A percentile compares a stretch with the other conserved stretches of the same genome.
These are phyloP conservation scores for Lathronympha strigana DNA, from an alignment of 2,888 invertebrate species.

Conservation along the genomic window DNA sequence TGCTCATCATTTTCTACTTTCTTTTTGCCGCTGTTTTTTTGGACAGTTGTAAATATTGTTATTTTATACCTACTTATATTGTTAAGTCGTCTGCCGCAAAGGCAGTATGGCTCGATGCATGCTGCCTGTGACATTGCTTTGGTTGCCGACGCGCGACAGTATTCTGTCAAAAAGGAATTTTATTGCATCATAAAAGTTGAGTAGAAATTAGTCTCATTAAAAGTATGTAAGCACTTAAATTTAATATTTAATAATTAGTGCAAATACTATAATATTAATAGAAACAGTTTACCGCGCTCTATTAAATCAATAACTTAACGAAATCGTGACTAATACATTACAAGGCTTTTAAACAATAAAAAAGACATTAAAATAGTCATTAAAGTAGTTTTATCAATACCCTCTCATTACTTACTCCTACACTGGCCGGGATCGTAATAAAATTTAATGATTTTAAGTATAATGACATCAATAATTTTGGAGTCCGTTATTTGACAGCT, in stretches of 20 bases:
- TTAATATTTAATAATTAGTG: not conserved
- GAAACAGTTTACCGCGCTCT: not conserved
- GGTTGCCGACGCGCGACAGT: too few relatives aligned
- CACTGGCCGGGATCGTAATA: slow-evolving; percentile 12
- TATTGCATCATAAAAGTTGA: too few relatives aligned
- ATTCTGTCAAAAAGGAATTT: too few relatives aligned
- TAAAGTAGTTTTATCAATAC: slow-evolving; percentile 14
- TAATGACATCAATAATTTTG: slow-evolving; percentile 34
- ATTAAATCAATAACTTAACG: slow-evolving; percentile 7
- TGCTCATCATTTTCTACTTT: not conserved
- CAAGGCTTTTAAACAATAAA: slow-evolving; percentile 12
- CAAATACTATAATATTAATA: not conserved
- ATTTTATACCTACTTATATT: too few relatives aligned
- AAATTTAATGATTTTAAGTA: slow-evolving; percentile 35
- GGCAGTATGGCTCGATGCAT: too few relatives aligned
- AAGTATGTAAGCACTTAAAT: too few relatives aligned
- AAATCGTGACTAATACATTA: slow-evolving; percentile 22
- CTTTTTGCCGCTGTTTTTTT: too few relatives aligned
- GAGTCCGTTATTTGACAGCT: not conserved
- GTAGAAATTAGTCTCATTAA: too few relatives aligned
- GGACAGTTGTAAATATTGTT: too few relatives aligned
- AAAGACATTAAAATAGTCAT: slow-evolving; percentile 21
- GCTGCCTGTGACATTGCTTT: too few relatives aligned
- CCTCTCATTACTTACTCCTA: slow-evolving; percentile 19
- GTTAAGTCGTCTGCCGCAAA: too few relatives aligned